Evolutionary conservation across 2,888 invertebrate species (phyloP).

Genomic region (Aspidiotus destructor): DNA sequence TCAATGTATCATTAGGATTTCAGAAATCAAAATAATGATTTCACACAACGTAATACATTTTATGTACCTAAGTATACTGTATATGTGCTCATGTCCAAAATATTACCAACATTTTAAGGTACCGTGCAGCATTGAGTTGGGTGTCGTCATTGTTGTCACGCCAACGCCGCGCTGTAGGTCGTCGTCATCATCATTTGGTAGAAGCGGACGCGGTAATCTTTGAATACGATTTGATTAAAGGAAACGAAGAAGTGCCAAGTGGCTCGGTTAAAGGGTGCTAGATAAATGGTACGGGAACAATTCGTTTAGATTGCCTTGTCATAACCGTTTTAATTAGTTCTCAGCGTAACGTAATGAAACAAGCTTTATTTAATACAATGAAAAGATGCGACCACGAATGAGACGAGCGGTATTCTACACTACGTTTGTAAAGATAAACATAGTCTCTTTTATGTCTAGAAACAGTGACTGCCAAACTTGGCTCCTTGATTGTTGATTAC

Average conservation of each 20-base stretch:
- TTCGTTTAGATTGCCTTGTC: conserved; percentile 32
- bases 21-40: too few relatives aligned
- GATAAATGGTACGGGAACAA: conserved; percentile 31
- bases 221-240: conserved; percentile 32
- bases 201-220: conserved; percentile 22
- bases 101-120: too few relatives aligned
- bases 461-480: conserved; percentile 23
- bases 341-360: conserved; percentile 33
- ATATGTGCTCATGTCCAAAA: too few relatives aligned
- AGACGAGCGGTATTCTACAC: conserved; percentile 19
- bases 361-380: conserved; percentile 33
- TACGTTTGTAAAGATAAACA: conserved; percentile 26
- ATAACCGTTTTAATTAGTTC: conserved; percentile 33
- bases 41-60: too few relatives aligned
- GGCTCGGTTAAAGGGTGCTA: conserved; percentile 31
- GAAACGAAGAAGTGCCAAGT: conserved; percentile 31
- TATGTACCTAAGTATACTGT: too few relatives aligned
- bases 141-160: too few relatives aligned
- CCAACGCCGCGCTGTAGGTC: too few relatives aligned
- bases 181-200: conserved; percentile 19
- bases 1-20: too few relatives aligned
- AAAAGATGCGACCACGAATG: conserved; percentile 30
- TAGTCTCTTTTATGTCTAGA: conserved; percentile 25
- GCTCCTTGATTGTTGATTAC: background rate
- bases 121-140: too few relatives aligned